Evolutionary conservation across 1,140 invertebrate genomes (phyloP), one percentile per base, ranked within the genome.

Genomic region (Mya arenaria): DNA sequence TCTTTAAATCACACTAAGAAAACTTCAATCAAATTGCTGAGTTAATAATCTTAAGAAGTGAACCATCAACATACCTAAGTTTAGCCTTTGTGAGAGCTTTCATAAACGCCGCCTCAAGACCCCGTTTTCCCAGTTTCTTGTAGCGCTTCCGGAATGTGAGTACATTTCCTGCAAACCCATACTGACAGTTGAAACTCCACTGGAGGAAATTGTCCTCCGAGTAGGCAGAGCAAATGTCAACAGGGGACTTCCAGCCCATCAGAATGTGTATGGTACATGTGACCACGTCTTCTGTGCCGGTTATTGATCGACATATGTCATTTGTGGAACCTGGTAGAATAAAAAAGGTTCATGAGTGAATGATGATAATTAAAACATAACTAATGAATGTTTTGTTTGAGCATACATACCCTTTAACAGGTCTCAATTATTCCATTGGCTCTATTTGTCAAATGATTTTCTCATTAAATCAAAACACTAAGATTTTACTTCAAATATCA

Each of bases 51-150:
- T 23, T 4, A 28, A 30, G 30, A 62, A 62, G 25, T 48, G 36
- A 13, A 39, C 13, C 8, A 17, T 30, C 63, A 44, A 25, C 78
- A 80, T 80, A 91, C 91, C 86, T 87, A n/a, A 92, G 84, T 84
- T 92, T 92, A 34, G 90, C 83, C 80, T 89, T 90, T 15, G 90
- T 90, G 10, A 92, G 65, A 15, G 91, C 89, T 75, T 92, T 92
- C 1, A 90, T 66, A 66, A 92, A 86, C 23, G 89, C 90, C 41
- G 89, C 89, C 41, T 91, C 91, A 23, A 92, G 63, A 30, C 85
- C 87, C 82, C 89, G 90, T 17, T 79, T 79, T 6, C 90, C 90
- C 25, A 91, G 56, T 32, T 73, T 55, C 56, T 84, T 85, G 65
- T 89, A 92, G 19, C 87, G 85, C 30, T 85, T 85, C 15, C 86